phyloP scores from a whole-genome alignment of 2,113 vertebrate genomes.

The Microtus richardsoni region DNA sequence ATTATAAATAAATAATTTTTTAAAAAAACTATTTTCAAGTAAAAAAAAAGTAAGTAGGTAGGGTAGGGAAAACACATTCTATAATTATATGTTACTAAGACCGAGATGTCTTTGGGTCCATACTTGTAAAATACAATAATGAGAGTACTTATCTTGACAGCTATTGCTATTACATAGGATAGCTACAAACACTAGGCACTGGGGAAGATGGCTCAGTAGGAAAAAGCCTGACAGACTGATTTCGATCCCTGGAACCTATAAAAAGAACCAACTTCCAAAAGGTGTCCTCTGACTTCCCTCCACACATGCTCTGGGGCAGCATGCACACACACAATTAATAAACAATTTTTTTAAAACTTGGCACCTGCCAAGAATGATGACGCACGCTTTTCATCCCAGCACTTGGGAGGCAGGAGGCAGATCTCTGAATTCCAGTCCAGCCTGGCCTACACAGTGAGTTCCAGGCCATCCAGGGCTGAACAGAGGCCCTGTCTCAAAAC shows the following conservation, averaged over 20 bases:
- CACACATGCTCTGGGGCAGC: not conserved
- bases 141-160: not conserved
- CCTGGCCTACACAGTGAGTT: not conserved
- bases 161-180: not conserved
- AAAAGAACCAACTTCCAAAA: not conserved
- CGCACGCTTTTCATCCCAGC: not conserved
- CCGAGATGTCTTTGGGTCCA: not conserved
- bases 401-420: not conserved
- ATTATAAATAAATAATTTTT: too few species aligned
- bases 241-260: not conserved
- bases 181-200: not conserved
- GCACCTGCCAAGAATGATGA: not conserved
- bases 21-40: not conserved
- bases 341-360: not conserved
- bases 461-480: not conserved
- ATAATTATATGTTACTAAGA: not conserved
- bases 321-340: not conserved
- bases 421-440: not conserved
- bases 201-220: not conserved
- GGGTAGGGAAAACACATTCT: not conserved
- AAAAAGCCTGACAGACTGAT: not conserved
- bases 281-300: not conserved
- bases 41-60: not conserved
- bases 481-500: not conserved
- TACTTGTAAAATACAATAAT: slow-evolving; percentile 11